Evolutionary conservation across 1,140 invertebrate genomes (phyloP), one percentile per base, ranked within the genome.

Genomic region (Drosophila funebris): DNA sequence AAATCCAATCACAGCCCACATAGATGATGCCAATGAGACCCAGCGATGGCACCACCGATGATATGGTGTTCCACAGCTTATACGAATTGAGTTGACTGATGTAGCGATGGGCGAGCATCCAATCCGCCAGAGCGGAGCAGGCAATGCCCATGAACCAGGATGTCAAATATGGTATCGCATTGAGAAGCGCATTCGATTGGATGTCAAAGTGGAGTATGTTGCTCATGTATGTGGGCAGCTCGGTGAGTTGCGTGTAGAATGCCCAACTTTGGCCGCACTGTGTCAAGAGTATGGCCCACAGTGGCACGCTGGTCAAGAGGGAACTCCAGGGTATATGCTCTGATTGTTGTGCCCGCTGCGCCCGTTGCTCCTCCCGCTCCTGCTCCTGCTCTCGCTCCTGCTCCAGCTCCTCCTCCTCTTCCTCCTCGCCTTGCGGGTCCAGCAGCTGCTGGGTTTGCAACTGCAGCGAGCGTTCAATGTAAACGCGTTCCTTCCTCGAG

Each of bases 251-350:
- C 13, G 97, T 99, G 92, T 99, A 99, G 92, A 98, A 98, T 3
- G 96, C 96, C 97, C 97, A 99, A 44, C 97, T 95, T 83, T 98
- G 96, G 41, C 97, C 97, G 89, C 98, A 97, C 90, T 99, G 97
- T 5, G 97, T 96, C 11, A 96, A 93, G 4, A 96, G 92, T 61
- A 96, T 96, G 0, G 97, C 97, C 97, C 97, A 98, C 43, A 98
- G 93, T 0, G 97, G 96, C 8, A 95, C 82, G 46, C 96, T 98
- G 0, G 94, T 97, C 8, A 97, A 92, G 72, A 99, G 95, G 36
- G 94, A 93, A 29, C 92, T 76, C 97, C 97, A 98, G 2, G 97
- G 97, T 64, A 91, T 90, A 1, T 31, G n/a, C 31, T 39, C 66
- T 11, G 5, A 0, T 16, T 58, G 46, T 6, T 3, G 14, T 16